Evolutionary conservation across 2,888 invertebrate species (phyloP).

Genomic region (Cancer borealis): DNA sequence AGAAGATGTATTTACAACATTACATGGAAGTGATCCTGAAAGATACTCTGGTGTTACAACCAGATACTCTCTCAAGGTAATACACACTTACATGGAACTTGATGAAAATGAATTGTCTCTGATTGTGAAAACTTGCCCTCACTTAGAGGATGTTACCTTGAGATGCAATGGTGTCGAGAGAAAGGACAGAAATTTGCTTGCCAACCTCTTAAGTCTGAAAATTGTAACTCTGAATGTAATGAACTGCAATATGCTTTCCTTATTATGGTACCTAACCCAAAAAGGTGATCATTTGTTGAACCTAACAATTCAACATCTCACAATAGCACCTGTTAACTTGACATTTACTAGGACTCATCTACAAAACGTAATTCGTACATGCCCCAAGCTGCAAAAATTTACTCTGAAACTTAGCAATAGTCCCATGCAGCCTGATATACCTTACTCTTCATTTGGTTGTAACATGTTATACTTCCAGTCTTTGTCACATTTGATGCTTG

Average conservation of each 20-base stretch:
- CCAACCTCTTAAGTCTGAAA: constrained; percentile 63
- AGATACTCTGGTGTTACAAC: constrained; percentile 60
- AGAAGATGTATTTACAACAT: constrained; percentile 73
- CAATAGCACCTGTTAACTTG: constrained; percentile 62
- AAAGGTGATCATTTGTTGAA: constrained; percentile 48
- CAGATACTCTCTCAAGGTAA: constrained; percentile 58
- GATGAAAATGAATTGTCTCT: constrained; percentile 72
- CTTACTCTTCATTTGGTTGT: constrained; percentile 71
- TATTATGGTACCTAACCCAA: constrained; percentile 70
- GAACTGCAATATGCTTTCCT: constrained; percentile 70
- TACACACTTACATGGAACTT: constrained; percentile 68
- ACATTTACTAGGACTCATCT: constrained; percentile 72
- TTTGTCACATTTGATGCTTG: constrained; percentile 67
- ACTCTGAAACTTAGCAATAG: constrained; percentile 68
- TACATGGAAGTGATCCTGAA: constrained; percentile 70
- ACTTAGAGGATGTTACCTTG: constrained; percentile 66
- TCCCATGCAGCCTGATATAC: constrained; percentile 70
- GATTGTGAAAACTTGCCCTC: constrained; percentile 71
- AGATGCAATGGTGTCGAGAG: constrained; percentile 74
- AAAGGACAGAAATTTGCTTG: constrained; percentile 73
- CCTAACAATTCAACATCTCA: constrained; percentile 68
- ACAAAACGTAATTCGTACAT: constrained; percentile 66
- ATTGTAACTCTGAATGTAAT: constrained; percentile 65
- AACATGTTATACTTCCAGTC: constrained; percentile 58
- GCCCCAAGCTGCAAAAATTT: constrained; percentile 70